These are phyloP conservation scores for Rhopalosiphum nymphaeae DNA, from an alignment of 2,888 invertebrate genomes.

Conservation along the genomic window DNA sequence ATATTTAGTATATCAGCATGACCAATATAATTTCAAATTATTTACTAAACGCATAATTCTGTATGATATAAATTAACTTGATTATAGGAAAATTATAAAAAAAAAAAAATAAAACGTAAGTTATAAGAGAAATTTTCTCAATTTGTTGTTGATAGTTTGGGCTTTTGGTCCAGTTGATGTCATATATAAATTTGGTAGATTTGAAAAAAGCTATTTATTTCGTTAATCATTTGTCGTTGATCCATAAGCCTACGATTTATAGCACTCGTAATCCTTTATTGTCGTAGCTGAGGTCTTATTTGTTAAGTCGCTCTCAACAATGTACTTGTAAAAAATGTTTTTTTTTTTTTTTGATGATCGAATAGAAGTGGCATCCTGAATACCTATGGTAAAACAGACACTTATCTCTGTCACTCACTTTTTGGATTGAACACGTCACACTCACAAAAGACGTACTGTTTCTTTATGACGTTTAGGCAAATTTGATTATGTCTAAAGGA, in stretches of 20 bases:
- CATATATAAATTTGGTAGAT: constrained; percentile 41
- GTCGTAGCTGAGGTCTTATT: background rate
- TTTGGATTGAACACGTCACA: background rate
- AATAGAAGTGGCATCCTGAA: background rate
- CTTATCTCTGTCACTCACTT: background rate
- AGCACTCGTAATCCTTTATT: constrained; percentile 22
- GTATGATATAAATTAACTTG: background rate
- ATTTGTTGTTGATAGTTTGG: background rate
- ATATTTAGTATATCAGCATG: too few relatives aligned
- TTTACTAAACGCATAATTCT: background rate
- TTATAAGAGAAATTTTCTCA: constrained; percentile 2
- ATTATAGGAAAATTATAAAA: background rate
- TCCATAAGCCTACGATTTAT: constrained; percentile 38
- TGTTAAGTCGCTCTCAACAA: constrained; percentile 12
- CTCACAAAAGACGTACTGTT: background rate
- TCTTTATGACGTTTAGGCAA: background rate
- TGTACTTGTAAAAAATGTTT: background rate
- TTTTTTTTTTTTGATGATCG: background rate
- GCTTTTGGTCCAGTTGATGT: constrained; percentile 32
- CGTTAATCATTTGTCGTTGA: constrained; percentile 42
- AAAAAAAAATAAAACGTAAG: background rate
- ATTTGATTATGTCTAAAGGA: background rate
- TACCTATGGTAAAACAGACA: background rate
- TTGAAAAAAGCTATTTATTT: constrained; percentile 32
- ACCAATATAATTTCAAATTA: background rate